Base-by-base conservation (phyloP, 2,797 vertebrate species). In the Melanotaenia maccullochi region DNA sequence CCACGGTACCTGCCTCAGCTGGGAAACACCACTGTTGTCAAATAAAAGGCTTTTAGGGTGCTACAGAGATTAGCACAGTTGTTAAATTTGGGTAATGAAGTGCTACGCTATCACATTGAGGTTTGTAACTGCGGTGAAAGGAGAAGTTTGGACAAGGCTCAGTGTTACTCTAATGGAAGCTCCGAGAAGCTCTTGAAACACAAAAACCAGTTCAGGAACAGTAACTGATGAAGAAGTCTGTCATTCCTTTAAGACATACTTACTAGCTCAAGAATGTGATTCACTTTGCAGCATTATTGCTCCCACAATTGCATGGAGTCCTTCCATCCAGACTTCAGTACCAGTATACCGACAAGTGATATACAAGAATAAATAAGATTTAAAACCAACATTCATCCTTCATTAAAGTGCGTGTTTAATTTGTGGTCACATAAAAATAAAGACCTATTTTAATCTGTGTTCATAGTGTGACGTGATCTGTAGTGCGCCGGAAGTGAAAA, bases 31-130 rank as follows among this genome's bases (percentile, higher is more conserved):
- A 66, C 64, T 79, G 40, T 81, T 85, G 56, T 79, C 57, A 81
- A 76, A 64, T 68, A 75, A 76, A 77, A 49, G 63, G 25, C 71
- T 79, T 84, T 76, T 36, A 62, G 54, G 16, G 22, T 55, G 44
- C 78, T 2, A 20, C 44, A 64, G 60, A 49, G 69, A 84, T 79
- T 78, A 83, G 51, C 62, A 56, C 68, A 51, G 70, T 82, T 77
- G 85, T 89, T 90, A 84, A 79, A 88, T 80, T 71, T 56, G 79
- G 59, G 59, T 83, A 82, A 83, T 85, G 85, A 84, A 72, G 81
- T 82, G 82, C 79, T 85, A 62, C 73, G 42, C 44, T 66, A 71
- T 75, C 60, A 69, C 64, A 72, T 78, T 30, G 56, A 55, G 73
- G 72, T 67, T 85, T 68, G 76, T 67, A 65, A 71, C 65, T 44